Evolutionary conservation across 2,888 invertebrate species (phyloP).

Genomic region (Drosophila phalerata): DNA sequence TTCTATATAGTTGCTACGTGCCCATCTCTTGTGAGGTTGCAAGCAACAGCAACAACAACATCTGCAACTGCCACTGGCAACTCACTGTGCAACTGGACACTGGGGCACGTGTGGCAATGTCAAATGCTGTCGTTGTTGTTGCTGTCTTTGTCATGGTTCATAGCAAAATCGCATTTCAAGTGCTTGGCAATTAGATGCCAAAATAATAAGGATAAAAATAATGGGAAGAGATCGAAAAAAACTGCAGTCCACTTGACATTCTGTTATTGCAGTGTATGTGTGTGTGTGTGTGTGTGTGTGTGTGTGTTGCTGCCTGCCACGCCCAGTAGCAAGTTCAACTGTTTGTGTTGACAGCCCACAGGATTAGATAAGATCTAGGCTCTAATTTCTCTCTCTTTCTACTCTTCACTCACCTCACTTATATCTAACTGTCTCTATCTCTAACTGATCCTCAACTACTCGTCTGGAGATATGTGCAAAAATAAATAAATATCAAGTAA

Average conservation of each 20-base stretch:
- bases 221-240: conserved; percentile 1
- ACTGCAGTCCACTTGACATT: conserved; percentile 27
- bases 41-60: conserved; percentile 4
- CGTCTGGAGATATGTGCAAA: conserved; percentile 9
- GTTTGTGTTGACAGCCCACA: conserved; percentile 41
- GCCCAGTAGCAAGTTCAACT: conserved; percentile 48
- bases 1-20: conserved; percentile 44
- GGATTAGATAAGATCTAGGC: conserved; percentile 35
- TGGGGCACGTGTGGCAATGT: conserved; percentile 63
- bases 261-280: conserved; percentile 28
- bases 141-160: conserved; percentile 41
- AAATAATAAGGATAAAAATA: conserved; percentile 23
- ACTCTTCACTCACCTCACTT: background rate
- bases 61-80: conserved; percentile 26
- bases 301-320: conserved; percentile 24
- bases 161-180: conserved; percentile 55
- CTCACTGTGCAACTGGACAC: conserved; percentile 24
- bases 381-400: background rate
- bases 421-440: background rate
- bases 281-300: no score
- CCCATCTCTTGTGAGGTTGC: conserved; percentile 29
- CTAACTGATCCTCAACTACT: background rate
- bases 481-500: conserved; percentile 17
- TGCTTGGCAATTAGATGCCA: conserved; percentile 63
- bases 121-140: conserved; percentile 18